Conservation (phyloP, 2,888 invertebrate species). For the Mythimna ferrago region DNA sequence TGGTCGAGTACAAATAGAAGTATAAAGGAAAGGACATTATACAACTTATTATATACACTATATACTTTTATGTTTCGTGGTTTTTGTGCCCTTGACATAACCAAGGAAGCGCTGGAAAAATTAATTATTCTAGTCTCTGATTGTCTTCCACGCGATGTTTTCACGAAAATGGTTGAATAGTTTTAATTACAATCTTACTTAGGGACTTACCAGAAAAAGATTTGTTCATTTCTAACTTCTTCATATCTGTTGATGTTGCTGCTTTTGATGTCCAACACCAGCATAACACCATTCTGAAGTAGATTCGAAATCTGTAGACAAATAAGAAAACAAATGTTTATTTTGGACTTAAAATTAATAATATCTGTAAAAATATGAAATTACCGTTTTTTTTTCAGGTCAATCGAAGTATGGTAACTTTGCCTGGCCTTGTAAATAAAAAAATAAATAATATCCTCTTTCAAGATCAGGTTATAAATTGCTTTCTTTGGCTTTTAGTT, state of each 20-base stretch:
- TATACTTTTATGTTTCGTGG: slow-evolving; percentile 10
- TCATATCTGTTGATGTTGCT: slow-evolving; percentile 79
- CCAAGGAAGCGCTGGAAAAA: slow-evolving; percentile 28
- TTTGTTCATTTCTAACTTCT: slow-evolving; percentile 85
- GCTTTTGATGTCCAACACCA: slow-evolving; percentile 87
- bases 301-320: slow-evolving; percentile 91
- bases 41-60: slow-evolving; percentile 6
- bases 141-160: slow-evolving; percentile 30
- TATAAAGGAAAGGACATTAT: slow-evolving; percentile 4
- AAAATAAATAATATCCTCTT: too few relatives aligned
- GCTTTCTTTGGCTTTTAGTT: too few relatives aligned
- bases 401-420: too few relatives aligned
- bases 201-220: slow-evolving; percentile 83
- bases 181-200: slow-evolving; percentile 8
- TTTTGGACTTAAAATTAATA: neutral
- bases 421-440: too few relatives aligned
- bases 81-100: slow-evolving; percentile 29
- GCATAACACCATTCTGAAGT: slow-evolving; percentile 92
- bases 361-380: too few relatives aligned
- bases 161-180: slow-evolving; percentile 20
- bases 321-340: slow-evolving; percentile 9
- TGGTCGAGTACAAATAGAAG: neutral
- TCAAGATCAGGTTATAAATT: too few relatives aligned
- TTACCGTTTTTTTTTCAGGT: too few relatives aligned
- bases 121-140: slow-evolving; percentile 42